Conservation (phyloP, 2,888 invertebrate genomes). For the Drosophila rellima region DNA sequence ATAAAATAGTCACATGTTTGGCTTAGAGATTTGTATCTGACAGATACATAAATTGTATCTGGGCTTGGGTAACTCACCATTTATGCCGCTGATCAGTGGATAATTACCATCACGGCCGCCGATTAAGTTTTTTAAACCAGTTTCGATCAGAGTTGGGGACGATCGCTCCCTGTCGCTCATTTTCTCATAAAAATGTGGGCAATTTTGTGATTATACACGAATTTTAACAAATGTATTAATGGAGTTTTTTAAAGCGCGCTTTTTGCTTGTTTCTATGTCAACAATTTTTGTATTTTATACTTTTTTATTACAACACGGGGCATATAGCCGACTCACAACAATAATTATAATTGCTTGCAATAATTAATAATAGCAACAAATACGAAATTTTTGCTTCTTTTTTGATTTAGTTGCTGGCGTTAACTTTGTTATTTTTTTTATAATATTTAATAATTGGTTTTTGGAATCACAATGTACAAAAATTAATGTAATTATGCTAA, state of each 20-base stretch:
- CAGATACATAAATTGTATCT: neutral
- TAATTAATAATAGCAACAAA: slow-evolving; percentile 43
- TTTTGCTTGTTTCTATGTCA: slow-evolving; percentile 18
- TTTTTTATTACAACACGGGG: slow-evolving; percentile 34
- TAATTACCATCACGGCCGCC: slow-evolving; percentile 92
- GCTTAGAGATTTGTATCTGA: neutral
- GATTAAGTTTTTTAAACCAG: slow-evolving; percentile 93
- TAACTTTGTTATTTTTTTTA: slow-evolving; percentile 37
- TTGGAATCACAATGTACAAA: slow-evolving; percentile 67
- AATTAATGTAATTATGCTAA: slow-evolving; percentile 45
- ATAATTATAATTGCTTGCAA: slow-evolving; percentile 41
- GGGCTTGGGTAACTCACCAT: slow-evolving; percentile 85
- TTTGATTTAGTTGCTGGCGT: slow-evolving; percentile 69
- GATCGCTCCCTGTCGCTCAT: slow-evolving; percentile 96
- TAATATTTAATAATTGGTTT: slow-evolving; percentile 18
- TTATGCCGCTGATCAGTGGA: slow-evolving; percentile 92
- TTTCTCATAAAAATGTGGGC: slow-evolving; percentile 85
- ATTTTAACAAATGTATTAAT: slow-evolving; percentile 55
- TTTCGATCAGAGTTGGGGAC: slow-evolving; percentile 95
- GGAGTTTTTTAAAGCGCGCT: slow-evolving; percentile 20
- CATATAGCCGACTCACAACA: slow-evolving; percentile 55
- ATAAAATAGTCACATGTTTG: neutral
- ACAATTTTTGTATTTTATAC: slow-evolving; percentile 4
- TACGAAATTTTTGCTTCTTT: slow-evolving; percentile 39
- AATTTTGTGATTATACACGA: slow-evolving; percentile 83